Conservation (phyloP, 2,113 vertebrate genomes). For the Ophthalmolycus amberensis region DNA sequence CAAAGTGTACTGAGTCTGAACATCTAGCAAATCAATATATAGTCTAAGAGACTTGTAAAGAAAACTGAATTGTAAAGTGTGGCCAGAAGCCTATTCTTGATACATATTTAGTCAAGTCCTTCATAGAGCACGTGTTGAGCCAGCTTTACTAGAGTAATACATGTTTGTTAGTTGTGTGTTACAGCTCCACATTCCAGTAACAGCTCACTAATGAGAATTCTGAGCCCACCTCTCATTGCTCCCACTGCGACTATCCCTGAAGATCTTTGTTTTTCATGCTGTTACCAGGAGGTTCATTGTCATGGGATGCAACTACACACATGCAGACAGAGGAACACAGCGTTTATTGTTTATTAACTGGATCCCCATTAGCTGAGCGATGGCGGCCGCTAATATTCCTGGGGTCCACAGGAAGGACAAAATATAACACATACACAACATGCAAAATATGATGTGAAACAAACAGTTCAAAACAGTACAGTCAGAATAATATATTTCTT, state of each 20-base stretch:
- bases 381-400: too few species aligned
- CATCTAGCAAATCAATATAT: background rate
- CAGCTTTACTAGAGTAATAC: background rate
- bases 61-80: background rate
- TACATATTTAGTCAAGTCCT: background rate
- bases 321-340: slow-evolving; percentile 22
- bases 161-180: background rate
- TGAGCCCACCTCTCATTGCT: slow-evolving; percentile 1
- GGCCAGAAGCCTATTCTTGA: background rate
- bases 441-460: too few species aligned
- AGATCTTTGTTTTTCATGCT: slow-evolving; percentile 74
- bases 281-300: slow-evolving; percentile 66
- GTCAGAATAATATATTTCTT: too few species aligned
- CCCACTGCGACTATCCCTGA: slow-evolving; percentile 36
- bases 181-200: slow-evolving; percentile 13
- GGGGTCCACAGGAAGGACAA: too few species aligned
- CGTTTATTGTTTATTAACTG: too few species aligned
- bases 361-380: too few species aligned
- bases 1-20: background rate
- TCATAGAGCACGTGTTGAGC: slow-evolving; percentile 2
- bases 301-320: slow-evolving; percentile 54
- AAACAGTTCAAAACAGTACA: too few species aligned
- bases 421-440: too few species aligned
- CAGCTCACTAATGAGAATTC: slow-evolving; percentile 43
- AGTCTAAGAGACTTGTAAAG: background rate